Base-by-base conservation (phyloP, 53 echinoderm and acorn worm genomes). In the Echinarachnius parma region DNA sequence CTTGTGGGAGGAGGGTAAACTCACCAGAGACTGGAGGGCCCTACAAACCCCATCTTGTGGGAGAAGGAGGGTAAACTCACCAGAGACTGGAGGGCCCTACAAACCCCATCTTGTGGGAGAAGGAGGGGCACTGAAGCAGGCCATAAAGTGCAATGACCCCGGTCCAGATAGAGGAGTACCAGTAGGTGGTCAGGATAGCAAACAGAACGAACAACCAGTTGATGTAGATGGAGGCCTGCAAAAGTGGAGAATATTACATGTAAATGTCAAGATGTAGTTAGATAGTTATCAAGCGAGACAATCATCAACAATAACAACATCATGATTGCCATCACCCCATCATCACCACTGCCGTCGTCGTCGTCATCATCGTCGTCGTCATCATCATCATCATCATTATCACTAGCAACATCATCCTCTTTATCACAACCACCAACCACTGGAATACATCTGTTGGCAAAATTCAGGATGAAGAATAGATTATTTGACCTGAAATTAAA, bases 21-120 rank as follows among this genome's bases (percentile, higher is more conserved):
- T 89, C 52, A 93, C 94, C 94, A 93, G 24, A 93, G 76, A 62
- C 94, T 89, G 13, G 89, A 86, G 9, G 89, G 81, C 22, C 94
- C 94, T 42, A 90, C 89, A 58, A 93, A 93, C 2, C 94, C 94
- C n/a, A 76, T 72, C 32, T 80, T 82, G 59, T 89, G 94, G 9
- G 94, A 79, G 75, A 82, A 93, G 0, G 89, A 77, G 0, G 94
- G 94, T 49, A 3, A 8, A 74, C 81, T 89, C 52, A 93, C 94
- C 94, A 93, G 24, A 93, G 76, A 62, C 94, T 89, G 13, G 89
- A 86, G 9, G 89, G 81, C 22, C 94, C 94, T 42, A 90, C 89
- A 58, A 93, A 93, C 2, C 94, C 94, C n/a, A 76, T 72, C 32
- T 80, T 82, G 59, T 89, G 94, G 9, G 94, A 79, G 75, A 82